Percentiles rank a stretch among this genome's conserved stretches.
Evolutionary conservation across 2,888 invertebrate species (phyloP).

Genomic region (Lithophane leautieri): DNA sequence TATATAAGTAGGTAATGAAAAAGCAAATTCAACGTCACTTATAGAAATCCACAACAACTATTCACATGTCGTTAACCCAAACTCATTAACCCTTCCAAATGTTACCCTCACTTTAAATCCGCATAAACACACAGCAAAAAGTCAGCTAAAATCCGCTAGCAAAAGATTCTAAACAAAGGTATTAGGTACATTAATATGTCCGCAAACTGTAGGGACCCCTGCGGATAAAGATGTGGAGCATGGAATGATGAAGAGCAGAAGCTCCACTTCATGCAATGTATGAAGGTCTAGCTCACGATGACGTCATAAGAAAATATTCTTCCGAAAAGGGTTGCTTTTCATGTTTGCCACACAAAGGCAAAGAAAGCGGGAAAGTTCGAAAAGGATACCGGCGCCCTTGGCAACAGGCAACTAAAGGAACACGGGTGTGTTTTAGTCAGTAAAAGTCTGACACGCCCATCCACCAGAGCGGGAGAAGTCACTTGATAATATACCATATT

Average conservation of each 20-base stretch:
- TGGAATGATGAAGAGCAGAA: slow-evolving; percentile 11
- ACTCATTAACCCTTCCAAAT: slow-evolving; percentile 17
- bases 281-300: neutral
- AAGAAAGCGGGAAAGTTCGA: too few species aligned
- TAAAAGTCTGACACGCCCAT: too few species aligned
- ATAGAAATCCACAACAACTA: neutral
- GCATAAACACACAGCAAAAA: slow-evolving; percentile 1
- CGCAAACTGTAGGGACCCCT: slow-evolving; percentile 29
- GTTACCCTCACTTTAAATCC: neutral
- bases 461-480: too few species aligned
- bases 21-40: neutral
- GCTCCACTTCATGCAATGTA: neutral
- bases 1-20: too few species aligned
- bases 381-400: too few species aligned
- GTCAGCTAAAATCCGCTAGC: slow-evolving; percentile 26
- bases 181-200: slow-evolving; percentile 39
- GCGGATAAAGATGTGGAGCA: slow-evolving; percentile 24
- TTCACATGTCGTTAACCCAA: neutral
- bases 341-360: too few species aligned
- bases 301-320: neutral
- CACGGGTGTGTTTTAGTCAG: too few species aligned
- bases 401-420: too few species aligned
- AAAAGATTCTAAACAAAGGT: slow-evolving; percentile 40
- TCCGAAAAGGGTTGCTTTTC: neutral
- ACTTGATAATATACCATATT: too few species aligned